Percentiles rank a stretch among this genome's conserved stretches.
These are phyloP conservation scores for Drosophila ambigua DNA, from an alignment of 1,140 invertebrate species.

Conservation along the genomic window DNA sequence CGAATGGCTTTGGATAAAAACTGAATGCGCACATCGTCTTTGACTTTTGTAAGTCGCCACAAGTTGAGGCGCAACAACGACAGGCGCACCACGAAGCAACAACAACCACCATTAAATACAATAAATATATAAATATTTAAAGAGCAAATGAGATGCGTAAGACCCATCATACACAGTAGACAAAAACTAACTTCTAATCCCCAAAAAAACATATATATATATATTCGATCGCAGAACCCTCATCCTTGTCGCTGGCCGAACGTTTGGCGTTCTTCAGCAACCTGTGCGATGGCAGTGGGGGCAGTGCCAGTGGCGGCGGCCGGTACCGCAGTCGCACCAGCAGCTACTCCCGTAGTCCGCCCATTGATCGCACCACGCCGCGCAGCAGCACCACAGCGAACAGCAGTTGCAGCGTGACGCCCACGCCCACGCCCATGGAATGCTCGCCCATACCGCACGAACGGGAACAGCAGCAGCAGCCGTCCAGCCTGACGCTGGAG, in stretches of 20 bases:
- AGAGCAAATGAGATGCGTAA: slow-evolving; percentile 65
- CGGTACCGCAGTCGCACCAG: slow-evolving; percentile 52
- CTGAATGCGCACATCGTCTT: slow-evolving; percentile 25
- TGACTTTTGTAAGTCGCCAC: slow-evolving; percentile 31
- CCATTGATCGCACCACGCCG: slow-evolving; percentile 56
- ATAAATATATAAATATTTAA: slow-evolving; percentile 9
- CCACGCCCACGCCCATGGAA: slow-evolving; percentile 62
- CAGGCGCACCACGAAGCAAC: slow-evolving; percentile 23
- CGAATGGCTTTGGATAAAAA: slow-evolving; percentile 44
- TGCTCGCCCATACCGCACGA: slow-evolving; percentile 44
- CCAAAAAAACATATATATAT: background rate
- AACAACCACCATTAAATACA: slow-evolving; percentile 11
- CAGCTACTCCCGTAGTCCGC: slow-evolving; percentile 62
- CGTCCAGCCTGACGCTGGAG: slow-evolving; percentile 41
- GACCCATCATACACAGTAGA: slow-evolving; percentile 8
- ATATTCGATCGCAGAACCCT: slow-evolving; percentile 60
- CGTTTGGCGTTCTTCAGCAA: slow-evolving; percentile 78
- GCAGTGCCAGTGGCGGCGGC: slow-evolving; percentile 14
- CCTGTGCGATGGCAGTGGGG: slow-evolving; percentile 56
- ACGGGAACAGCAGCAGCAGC: slow-evolving; percentile 12
- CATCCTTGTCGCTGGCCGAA: slow-evolving; percentile 77
- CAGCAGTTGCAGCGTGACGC: slow-evolving; percentile 65
- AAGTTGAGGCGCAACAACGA: slow-evolving; percentile 26
- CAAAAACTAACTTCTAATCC: slow-evolving; percentile 5
- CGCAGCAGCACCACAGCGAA: slow-evolving; percentile 55